Conservation (phyloP, 1,140 invertebrate genomes). For the Drosophila pandora region DNA sequence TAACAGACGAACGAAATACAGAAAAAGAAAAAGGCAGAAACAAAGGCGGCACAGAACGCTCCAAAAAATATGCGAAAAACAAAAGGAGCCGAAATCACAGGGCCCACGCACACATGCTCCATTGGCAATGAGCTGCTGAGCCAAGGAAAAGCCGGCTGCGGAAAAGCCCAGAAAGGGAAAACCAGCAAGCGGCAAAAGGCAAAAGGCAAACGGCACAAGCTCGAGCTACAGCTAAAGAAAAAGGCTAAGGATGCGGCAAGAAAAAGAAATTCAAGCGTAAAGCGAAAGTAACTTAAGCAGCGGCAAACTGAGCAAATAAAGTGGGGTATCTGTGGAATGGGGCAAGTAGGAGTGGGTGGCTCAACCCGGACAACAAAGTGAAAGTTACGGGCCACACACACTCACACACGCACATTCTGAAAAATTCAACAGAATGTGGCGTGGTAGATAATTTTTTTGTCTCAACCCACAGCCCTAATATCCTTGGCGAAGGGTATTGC, state of each 20-base stretch:
- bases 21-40: constrained; percentile 35
- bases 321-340: constrained; percentile 28
- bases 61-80: constrained; percentile 8
- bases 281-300: constrained; percentile 75
- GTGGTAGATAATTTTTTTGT: constrained; percentile 52
- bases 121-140: constrained; percentile 75
- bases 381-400: constrained; percentile 60
- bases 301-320: constrained; percentile 73
- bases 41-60: constrained; percentile 23
- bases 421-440: constrained; percentile 60
- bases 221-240: constrained; percentile 5
- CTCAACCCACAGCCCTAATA: background rate
- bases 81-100: constrained; percentile 61
- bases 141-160: constrained; percentile 43
- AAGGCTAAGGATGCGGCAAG: constrained; percentile 24
- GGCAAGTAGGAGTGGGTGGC: constrained; percentile 7
- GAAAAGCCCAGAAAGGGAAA: constrained; percentile 21
- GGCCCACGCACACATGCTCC: constrained; percentile 56
- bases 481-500: background rate
- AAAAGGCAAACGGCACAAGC: constrained; percentile 32
- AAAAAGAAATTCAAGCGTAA: constrained; percentile 73
- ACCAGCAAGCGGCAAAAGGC: constrained; percentile 8
- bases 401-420: constrained; percentile 37
- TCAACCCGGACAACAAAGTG: constrained; percentile 64
- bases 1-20: constrained; percentile 66